Base-by-base conservation (phyloP, 2,888 invertebrate genomes). In the Drosophila flavopinicola region DNA sequence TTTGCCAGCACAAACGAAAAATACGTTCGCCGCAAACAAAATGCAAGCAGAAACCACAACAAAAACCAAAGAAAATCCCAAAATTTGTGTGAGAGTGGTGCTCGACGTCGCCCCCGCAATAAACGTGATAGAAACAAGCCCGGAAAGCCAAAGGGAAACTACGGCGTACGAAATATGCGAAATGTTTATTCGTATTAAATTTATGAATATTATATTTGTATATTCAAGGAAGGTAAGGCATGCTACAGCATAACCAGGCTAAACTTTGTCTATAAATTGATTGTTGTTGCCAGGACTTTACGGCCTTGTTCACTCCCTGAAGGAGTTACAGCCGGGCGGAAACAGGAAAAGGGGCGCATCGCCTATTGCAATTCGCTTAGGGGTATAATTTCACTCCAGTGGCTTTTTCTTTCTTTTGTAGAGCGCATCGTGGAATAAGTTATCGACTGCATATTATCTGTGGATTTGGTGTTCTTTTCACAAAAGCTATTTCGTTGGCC, bases 151-250 rank as follows among this genome's bases (percentile, higher is more conserved):
- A 30, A 11, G 23, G 10, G 29, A 63, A 76, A 72, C 72, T 59
- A 49, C 52, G 54, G 63, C 63, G 15, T 56, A 76, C 60, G 39
- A 80, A 85, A 78, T 78, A 83, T 79, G 59, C 83, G 86, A 75
- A 75, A 83, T 84, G 67, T 80, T 85, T 83, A 86, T 64, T 74
- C 70, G 72, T 74, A 86, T 86, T 80, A 86, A 82, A 82, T 82
- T 82, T 82, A 86, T 82, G 82, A 82, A 86, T 86, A 84, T 82
- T 84, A 84, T 66, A 73, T 69, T 69, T 73, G 73, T 47, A 59
- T 66, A 79, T 71, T 71, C 75, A 49, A 37, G 67, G 58, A 68
- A 68, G 66, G 73, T 57, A 59, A 58, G 29, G 33, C 29, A 27
- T 17, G 30, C 58, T 44, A 32, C 59, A 64, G 63, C 51, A 51